A percentile compares a stretch with the other conserved stretches of the same genome.
phyloP scores from a whole-genome alignment of 2,797 vertebrate genomes.

The Merluccius polli region DNA sequence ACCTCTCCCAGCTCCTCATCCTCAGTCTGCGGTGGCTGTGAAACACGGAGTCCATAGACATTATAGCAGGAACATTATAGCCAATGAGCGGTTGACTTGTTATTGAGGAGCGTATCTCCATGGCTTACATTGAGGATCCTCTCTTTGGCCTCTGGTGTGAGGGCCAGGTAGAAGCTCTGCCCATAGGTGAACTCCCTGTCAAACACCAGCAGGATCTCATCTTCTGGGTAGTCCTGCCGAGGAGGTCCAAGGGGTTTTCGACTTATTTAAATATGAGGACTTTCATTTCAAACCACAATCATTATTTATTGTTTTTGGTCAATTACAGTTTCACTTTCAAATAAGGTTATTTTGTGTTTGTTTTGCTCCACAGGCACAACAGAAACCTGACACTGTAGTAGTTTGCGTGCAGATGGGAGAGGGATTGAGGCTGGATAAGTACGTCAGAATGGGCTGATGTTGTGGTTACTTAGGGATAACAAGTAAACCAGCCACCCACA shows the following conservation, averaged over 20 bases:
- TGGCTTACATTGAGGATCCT: conserved; percentile 71
- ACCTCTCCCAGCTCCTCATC: conserved; percentile 50
- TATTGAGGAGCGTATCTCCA: neutral
- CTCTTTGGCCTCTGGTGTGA: conserved; percentile 83
- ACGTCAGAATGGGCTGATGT: neutral
- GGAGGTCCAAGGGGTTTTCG: conserved; percentile 18
- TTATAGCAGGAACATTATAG: neutral
- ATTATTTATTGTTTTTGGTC: neutral
- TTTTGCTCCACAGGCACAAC: neutral
- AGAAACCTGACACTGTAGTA: neutral
- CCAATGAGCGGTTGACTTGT: neutral
- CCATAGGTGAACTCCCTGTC: conserved; percentile 82
- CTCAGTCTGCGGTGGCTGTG: conserved; percentile 66
- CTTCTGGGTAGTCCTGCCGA: conserved; percentile 84
- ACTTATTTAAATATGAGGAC: neutral
- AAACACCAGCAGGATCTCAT: conserved; percentile 85
- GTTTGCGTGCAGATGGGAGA: neutral
- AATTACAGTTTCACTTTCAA: conserved; percentile 4
- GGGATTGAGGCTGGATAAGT: neutral
- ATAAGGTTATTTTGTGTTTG: neutral
- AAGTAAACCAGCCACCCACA: neutral
- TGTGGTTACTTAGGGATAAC: neutral
- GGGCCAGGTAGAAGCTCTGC: conserved; percentile 83
- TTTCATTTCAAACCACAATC: neutral
- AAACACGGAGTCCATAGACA: conserved; percentile 19